Evolutionary conservation across 1,140 invertebrate species (phyloP).

Genomic region (Ctenoplectra terminalis): DNA sequence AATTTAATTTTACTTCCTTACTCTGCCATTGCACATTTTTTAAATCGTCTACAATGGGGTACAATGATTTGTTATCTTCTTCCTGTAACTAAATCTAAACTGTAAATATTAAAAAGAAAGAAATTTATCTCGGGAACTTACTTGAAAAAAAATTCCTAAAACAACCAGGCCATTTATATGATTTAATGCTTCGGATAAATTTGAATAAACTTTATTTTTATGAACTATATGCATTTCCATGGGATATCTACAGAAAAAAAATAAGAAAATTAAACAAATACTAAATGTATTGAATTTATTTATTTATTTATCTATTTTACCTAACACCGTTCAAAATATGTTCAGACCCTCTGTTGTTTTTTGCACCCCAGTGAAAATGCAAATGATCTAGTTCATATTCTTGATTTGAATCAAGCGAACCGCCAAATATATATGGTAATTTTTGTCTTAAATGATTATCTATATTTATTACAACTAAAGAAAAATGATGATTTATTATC

Average conservation of each 20-base stretch:
- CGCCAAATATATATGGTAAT: conserved; percentile 87
- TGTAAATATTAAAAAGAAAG: conserved; percentile 3
- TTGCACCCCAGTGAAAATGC: conserved; percentile 90
- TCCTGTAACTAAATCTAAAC: conserved; percentile 81
- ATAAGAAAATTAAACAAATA: neutral
- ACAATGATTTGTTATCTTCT: conserved; percentile 83
- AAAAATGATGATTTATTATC: neutral
- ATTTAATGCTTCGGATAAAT: conserved; percentile 84
- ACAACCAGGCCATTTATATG: conserved; percentile 88
- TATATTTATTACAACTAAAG: conserved; percentile 50
- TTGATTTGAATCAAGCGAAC: conserved; percentile 82
- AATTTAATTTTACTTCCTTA: conserved; percentile 83
- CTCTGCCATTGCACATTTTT: conserved; percentile 84
- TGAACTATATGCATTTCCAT: conserved; percentile 91
- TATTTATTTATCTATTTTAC: conserved; percentile 54
- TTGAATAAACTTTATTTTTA: conserved; percentile 86
- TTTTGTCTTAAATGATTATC: conserved; percentile 35
- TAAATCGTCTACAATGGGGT: conserved; percentile 84
- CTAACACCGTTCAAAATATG: conserved; percentile 87
- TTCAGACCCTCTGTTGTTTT: conserved; percentile 87
- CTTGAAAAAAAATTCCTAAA: conserved; percentile 85
- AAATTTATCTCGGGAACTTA: conserved; percentile 66
- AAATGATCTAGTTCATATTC: conserved; percentile 87
- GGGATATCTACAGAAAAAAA: conserved; percentile 79
- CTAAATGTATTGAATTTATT: neutral